Conservation (phyloP, 2,888 invertebrate genomes). For the Euplexia lucipara region DNA sequence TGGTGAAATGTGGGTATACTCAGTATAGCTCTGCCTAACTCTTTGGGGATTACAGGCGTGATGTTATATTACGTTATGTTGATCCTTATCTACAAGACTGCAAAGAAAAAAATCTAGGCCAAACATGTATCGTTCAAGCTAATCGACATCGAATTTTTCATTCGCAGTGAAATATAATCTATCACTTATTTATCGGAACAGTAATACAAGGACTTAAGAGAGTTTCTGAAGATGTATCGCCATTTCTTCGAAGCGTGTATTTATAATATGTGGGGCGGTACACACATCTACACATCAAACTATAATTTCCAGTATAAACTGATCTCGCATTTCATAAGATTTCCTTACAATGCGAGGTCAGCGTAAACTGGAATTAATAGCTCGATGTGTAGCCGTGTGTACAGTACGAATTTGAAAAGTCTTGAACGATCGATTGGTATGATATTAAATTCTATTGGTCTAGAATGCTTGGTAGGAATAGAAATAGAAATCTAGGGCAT, state of each 20-base stretch:
- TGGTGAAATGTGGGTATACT: no score
- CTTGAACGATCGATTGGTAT: conserved; percentile 37
- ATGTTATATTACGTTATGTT: no score
- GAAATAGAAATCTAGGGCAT: conserved; percentile 3
- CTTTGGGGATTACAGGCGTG: no score
- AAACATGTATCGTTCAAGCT: background rate
- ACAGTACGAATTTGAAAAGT: conserved; percentile 25
- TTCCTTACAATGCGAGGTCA: no score
- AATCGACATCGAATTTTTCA: background rate
- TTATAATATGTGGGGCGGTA: conserved; percentile 4
- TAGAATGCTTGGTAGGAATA: conserved; percentile 16
- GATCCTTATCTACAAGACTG: no score
- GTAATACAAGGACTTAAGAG: conserved; percentile 9
- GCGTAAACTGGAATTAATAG: no score
- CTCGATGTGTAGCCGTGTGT: no score
- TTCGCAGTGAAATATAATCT: conserved; percentile 19
- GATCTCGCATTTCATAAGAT: no score
- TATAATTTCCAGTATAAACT: no score
- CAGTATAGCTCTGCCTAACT: background rate
- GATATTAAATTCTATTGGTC: conserved; percentile 43
- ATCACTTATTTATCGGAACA: conserved; percentile 13
- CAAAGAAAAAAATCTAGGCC: background rate
- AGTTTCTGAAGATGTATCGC: conserved; percentile 38
- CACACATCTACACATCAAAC: no score
- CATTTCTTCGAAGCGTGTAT: conserved; percentile 11